Evolutionary conservation across 2,113 vertebrate genomes (phyloP), one percentile per base, ranked within the genome.

Genomic region (Gasterosteus aculeatus): DNA sequence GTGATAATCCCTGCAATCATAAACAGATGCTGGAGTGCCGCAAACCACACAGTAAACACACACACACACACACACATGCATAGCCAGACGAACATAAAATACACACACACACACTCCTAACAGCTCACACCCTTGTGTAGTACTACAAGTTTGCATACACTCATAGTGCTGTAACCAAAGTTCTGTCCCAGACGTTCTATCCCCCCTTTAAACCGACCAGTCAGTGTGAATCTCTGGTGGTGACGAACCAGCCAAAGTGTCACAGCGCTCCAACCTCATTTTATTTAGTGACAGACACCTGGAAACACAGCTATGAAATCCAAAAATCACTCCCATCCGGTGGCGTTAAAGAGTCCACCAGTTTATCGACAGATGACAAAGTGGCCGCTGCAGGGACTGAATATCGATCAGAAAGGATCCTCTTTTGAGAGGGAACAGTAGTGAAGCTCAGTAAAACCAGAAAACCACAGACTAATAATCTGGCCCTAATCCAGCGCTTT

Each of bases 1-100:
- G 92, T 60, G 92, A 88, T 93, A 93, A 93, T 92, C 92, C 87
- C 85, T 60, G 63, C 81, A 83, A 89, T 87, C 89, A 82, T 93
- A 91, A 93, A 93, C 92, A 92, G 91, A 90, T 88, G 87, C 89
- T 90, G 47, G 65, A 80, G 78, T 66, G 74, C 79, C 73, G 87
- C 83, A 87, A 85, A 83, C 85, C 82, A 49, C 88, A 85, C 75
- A 82, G 79, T 85, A 82, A 82, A 29, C 41, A 42, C 41, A 42
- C 9, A 42, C 41, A 42, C 1, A 41, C 83, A 80, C 75, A 64
- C 60, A 56, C 58, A 72, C 81, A 73, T 57, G 18, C 46, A 68
- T 19, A 66, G 73, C 62, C 68, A 70, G 44, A 71, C 53, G 80
- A 35, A 83, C 57, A 77, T 58, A 54, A 73, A 77, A 57, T 12